Evolutionary conservation across 2,888 invertebrate genomes (phyloP), one percentile per base, ranked within the genome.

Genomic region (Chrysomela aeneicollis): DNA sequence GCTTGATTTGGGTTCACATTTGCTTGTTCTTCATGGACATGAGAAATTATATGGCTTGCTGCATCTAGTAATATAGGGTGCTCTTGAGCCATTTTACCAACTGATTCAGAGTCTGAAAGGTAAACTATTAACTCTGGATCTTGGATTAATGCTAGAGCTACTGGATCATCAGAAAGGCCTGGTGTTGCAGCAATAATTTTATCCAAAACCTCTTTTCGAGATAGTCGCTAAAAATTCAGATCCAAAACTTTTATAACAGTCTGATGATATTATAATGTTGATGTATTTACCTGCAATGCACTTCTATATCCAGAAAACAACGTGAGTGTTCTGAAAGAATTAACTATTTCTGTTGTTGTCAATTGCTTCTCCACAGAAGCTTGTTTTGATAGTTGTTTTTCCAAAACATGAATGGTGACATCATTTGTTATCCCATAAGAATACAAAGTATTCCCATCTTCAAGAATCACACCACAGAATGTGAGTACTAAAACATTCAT

Each of bases 121-220:
- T 92, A 89, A 0, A 88, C 87, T 70, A 93, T 83, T n/a, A 93
- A 81, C 74, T 92, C 91, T 17, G 90, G 89, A 79, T 93, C 92
- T 77, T 91, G 90, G 12, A 93, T 84, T 71, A 93, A 88, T 0
- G 92, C 91, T 30, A 92, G 82, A 0, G 92, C 89, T 12, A 90
- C 87, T 42, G 91, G 89, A 78, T 93, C 92, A 35, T 89, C 87
- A 0, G 85, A 85, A 10, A 93, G 82, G 0, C 89, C 89, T 6
- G 92, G 92, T 0, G 89, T 89, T 22, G 89, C 87, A 49, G 88
- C 87, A 55, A 91, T 86, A 12, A 93, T 88, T 78, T 90, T 91
- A 64, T 90, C 87, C 76, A 92, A 77, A 1, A 86, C 81, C 3
- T 85, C 85, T 19, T 82, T 82, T 3, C 84, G 82, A 63, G 84